Evolutionary conservation across 2,797 vertebrate genomes (phyloP).

Genomic region (Hirundo rustica): DNA sequence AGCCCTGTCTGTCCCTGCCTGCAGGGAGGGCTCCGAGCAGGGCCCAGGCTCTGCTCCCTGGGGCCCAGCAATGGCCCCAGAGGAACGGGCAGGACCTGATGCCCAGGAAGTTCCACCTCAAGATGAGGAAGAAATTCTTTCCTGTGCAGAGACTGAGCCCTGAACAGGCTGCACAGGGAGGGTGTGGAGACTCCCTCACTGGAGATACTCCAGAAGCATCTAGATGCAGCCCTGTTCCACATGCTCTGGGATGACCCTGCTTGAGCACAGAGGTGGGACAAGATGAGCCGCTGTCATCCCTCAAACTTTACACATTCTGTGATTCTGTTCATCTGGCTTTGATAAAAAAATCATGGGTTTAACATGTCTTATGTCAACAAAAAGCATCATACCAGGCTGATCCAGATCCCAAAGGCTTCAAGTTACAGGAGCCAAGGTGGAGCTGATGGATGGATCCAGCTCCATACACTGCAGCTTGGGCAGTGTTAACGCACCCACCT

Average conservation of each 20-base stretch:
- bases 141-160: rapidly evolving
- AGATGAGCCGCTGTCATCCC: background rate
- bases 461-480: too few relatives aligned
- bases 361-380: background rate
- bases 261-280: background rate
- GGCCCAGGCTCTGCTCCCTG: background rate
- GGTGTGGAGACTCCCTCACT: background rate
- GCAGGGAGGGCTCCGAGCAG: background rate
- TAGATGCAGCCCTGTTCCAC: background rate
- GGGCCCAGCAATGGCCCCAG: too few relatives aligned
- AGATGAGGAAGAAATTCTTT: background rate
- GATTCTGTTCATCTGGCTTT: background rate
- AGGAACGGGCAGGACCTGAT: background rate
- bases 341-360: background rate
- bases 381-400: background rate
- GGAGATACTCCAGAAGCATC: background rate
- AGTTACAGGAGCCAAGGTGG: too few relatives aligned
- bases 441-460: too few relatives aligned
- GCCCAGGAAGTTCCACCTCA: background rate
- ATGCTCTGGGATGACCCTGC: background rate
- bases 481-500: too few relatives aligned
- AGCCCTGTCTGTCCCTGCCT: background rate
- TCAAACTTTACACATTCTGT: background rate
- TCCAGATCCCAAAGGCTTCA: background rate
- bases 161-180: background rate